Conservation (phyloP, 2,797 vertebrate species). For the Hydrophis major region DNA sequence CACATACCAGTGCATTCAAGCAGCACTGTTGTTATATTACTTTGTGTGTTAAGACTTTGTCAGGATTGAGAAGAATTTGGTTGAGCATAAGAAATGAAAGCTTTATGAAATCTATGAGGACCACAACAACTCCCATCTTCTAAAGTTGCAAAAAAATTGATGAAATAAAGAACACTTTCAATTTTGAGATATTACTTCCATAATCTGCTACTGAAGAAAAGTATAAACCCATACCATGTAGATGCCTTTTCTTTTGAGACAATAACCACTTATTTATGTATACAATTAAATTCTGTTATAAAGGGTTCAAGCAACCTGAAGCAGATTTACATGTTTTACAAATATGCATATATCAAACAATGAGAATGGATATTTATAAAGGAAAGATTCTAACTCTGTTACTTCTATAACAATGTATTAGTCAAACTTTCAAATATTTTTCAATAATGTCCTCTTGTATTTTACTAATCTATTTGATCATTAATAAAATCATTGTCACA, state of each 20-base stretch:
- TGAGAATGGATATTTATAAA: not conserved
- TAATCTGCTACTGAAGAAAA: not conserved
- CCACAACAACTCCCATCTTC: not conserved
- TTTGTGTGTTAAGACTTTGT: not conserved
- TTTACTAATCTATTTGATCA: conserved; percentile 46
- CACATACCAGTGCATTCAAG: not conserved
- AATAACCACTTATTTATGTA: not conserved
- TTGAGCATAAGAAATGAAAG: not conserved
- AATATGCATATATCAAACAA: not conserved
- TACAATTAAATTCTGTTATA: not conserved
- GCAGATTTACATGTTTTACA: not conserved
- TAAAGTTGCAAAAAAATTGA: not conserved
- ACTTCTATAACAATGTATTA: conserved; percentile 52
- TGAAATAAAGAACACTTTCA: not conserved
- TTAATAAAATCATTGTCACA: conserved; percentile 62
- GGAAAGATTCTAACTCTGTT: not conserved
- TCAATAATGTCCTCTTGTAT: conserved; percentile 13
- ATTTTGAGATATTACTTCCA: not conserved
- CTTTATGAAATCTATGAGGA: not conserved
- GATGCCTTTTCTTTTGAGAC: not conserved
- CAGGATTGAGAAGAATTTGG: not conserved
- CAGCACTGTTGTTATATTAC: not conserved
- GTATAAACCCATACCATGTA: not conserved
- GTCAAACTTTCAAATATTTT: conserved; percentile 28
- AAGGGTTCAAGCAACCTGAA: not conserved